Base-by-base conservation (phyloP, 2,888 invertebrate genomes). In the Ormyrus pomaceus region DNA sequence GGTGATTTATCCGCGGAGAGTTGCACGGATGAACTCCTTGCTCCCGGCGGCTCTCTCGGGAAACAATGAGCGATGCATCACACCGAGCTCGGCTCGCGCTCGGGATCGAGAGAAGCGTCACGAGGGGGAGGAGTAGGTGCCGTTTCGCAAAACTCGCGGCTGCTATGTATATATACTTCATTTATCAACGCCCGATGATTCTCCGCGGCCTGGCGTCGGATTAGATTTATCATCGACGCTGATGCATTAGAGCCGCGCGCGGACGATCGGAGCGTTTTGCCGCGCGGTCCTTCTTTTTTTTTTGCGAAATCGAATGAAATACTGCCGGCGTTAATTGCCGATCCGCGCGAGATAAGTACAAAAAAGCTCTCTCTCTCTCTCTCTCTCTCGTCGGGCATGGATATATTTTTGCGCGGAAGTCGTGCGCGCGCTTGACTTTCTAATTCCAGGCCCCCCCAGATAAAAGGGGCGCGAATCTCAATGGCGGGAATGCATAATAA, bases 11-110 rank as follows among this genome's bases (percentile, higher is more conserved):
- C 51, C 48, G 8, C 34, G 34, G 34, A 34, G 61, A 76, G 62
- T 53, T 59, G 59, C 51, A 51, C 65, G 45, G 69, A 55, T 76
- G 69, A 76, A 76, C 68, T 76, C 45, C 68, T 8, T 10, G 66
- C 66, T 66, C 75, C 45, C 58, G 66, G 56, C 19, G 62, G 48
- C 64, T 46, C 59, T 48, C 13, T 13, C 34, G 34, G 19, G 0
- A 58, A 74, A 74, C 74, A 74, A 74, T 74, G 74, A 74, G 58
- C 74, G 65, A 74, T 74, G 74, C 66, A 66, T 74, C 74, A 74
- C 74, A 74, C 72, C 53, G 7, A 9, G 10, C 46, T 48, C 58
- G 13, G 7, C 10, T 50, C 58, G 9, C n/a, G 10, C 46, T 9
- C 66, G 8, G 34, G 6, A 58, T 58, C 6, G 8, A 11, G 58